Conservation (phyloP, 2,888 invertebrate species). For the Branchinecta sandiegonensis region DNA sequence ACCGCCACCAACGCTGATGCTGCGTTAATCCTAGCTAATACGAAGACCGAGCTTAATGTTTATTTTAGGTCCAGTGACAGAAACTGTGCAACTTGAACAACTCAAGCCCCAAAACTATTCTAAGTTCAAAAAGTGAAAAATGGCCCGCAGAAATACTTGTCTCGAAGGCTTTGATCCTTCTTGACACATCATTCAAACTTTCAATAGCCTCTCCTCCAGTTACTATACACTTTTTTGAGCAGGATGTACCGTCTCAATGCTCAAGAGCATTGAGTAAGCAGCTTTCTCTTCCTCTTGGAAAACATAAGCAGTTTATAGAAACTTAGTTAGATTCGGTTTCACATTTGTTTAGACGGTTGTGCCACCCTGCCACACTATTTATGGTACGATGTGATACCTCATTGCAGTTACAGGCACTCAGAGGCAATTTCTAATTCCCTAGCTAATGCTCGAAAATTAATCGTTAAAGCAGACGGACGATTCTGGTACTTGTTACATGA, state of each 20-base stretch:
- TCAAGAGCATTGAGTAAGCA: neutral
- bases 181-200: neutral
- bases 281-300: conserved; percentile 9
- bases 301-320: neutral
- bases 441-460: neutral
- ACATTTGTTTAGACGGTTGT: conserved; percentile 11
- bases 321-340: neutral
- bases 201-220: conserved; percentile 8
- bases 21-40: too few species aligned
- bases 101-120: neutral
- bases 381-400: conserved; percentile 4
- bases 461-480: neutral
- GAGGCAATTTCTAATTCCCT: conserved; percentile 3
- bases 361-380: neutral
- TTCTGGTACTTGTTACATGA: neutral
- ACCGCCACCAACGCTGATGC: too few species aligned
- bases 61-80: too few species aligned
- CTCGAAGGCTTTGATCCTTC: neutral
- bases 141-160: neutral
- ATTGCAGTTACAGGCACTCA: neutral
- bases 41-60: too few species aligned
- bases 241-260: neutral
- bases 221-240: neutral
- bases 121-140: neutral
- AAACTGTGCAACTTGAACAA: neutral